Base-by-base conservation (phyloP, 2,113 vertebrate species). In the Erythrolamprus reginae region DNA sequence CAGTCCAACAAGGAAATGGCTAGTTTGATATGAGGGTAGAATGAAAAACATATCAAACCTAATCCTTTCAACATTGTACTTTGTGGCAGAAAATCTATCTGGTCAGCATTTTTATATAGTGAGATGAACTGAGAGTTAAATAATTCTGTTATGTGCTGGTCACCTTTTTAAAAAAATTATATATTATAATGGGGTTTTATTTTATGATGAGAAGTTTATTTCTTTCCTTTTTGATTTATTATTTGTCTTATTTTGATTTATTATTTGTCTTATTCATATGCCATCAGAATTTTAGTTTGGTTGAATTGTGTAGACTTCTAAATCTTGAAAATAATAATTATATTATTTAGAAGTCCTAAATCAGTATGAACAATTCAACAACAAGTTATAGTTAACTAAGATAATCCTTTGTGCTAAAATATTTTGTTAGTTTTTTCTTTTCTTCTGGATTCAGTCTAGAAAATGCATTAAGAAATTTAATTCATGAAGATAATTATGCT, bases 1-100 rank as follows among this genome's bases (percentile, higher is more conserved):
- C 88, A 90, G 10, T 55, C 83, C 90, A 94, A 90, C 10, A 91
- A 89, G 58, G 85, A 12, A 70, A 89, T 58, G 3, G 4, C 61
- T 23, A n/a, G 26, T 53, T 42, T 88, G 55, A 93, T 91, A 24
- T 21, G 65, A 94, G 61, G 48, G 3, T 86, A 56, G 19, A 84
- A 92, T 55, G 51, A 91, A 82, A 92, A 89, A 0, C 12, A 33
- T 13, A 87, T 90, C 47, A 93, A 84, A 88, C 2, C 17, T 12
- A 87, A 51, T 87, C 45, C 21, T 26, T 42, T 61, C 26, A 50
- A 21, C 5, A n/a, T 86, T 87, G 28, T 85, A 51, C 42, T 88
- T 50, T 88, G 19, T 77, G 28, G 21, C 0, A 12, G 0, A 2
- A 48, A 10, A 1, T 87, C 87, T 89, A 83, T 56, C 51, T 38